Evolutionary conservation across 1,140 invertebrate species (phyloP), one percentile per base, ranked within the genome.

Genomic region (Rhopalosiphum padi): DNA sequence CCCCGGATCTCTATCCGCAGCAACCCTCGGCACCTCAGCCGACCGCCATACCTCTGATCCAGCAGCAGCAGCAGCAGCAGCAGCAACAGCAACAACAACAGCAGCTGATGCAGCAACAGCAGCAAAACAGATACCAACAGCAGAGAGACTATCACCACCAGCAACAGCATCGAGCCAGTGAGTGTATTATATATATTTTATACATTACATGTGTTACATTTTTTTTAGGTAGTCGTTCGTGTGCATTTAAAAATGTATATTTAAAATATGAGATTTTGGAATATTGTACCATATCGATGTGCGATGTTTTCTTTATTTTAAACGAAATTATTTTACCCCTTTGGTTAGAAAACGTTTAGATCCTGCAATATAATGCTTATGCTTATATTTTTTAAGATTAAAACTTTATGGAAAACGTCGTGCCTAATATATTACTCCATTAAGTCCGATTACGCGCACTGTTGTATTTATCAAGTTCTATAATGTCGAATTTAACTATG

Each of bases 111-210:
- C 77, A 86, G 2, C 91, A 92, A 41, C 91, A 93, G 15, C 91
- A 93, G 15, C 91, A 93, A n/a, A 82, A 55, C 77, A 48, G 91
- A 43, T 93, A 93, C 48, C 77, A 82, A 18, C 89, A 90, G 6
- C 89, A 90, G 21, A 90, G 89, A 21, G 53, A 43, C 22, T 60
- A 90, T 30, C 55, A 90, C 7, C 53, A 90, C 30, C 89, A 90
- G 30, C 89, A 90, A 90, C 89, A 90, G 37, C 89, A 90, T 25
- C 53, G 89, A 8, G 53, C 89, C 37, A 68, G 89, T 90, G 25
- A 90, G 89, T 90, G 41, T 85, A 23, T 41, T 41, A 41, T 41
- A 4, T 5, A 18, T 68, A 30, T 11, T n/a, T 3, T n/a, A 25
- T 9, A 46, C 9, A 46, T 9, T 46, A 46, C 11, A 46, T 90